A percentile compares a stretch with the other conserved stretches of the same genome.
Evolutionary conservation across 1,140 invertebrate genomes (phyloP).

Genomic region (Sesamia nonagrioides): DNA sequence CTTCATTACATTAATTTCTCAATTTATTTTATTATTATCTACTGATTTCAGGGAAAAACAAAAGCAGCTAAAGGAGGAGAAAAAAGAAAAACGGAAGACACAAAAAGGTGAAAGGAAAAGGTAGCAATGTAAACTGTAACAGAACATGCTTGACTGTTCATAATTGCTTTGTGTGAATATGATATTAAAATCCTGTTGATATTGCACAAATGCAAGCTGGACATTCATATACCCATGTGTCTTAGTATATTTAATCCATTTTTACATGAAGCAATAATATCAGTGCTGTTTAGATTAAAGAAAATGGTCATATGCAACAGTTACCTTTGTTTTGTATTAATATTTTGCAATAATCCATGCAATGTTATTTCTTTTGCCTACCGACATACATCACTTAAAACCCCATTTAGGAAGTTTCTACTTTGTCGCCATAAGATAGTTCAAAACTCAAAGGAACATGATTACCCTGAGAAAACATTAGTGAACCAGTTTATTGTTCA

Average conservation of each 20-base stretch:
- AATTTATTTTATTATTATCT: slow-evolving; percentile 19
- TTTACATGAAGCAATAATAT: slow-evolving; percentile 35
- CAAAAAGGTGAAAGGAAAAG: slow-evolving; percentile 94
- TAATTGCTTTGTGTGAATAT: slow-evolving; percentile 49
- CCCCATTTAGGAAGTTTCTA: neutral
- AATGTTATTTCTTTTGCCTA: neutral
- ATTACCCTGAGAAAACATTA: no score
- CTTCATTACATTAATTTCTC: neutral
- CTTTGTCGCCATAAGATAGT: no score
- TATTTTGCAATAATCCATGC: neutral
- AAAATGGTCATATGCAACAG: slow-evolving; percentile 31
- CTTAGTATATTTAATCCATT: slow-evolving; percentile 38
- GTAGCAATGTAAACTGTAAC: slow-evolving; percentile 88
- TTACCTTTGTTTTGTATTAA: slow-evolving; percentile 1
- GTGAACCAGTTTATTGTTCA: no score
- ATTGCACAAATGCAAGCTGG: slow-evolving; percentile 46
- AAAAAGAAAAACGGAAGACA: slow-evolving; percentile 96
- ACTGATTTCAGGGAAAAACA: slow-evolving; percentile 92
- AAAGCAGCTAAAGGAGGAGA: slow-evolving; percentile 94
- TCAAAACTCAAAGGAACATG: no score
- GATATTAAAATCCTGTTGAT: slow-evolving; percentile 35
- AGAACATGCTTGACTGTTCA: slow-evolving; percentile 46
- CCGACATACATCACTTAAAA: neutral
- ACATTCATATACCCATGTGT: slow-evolving; percentile 45
- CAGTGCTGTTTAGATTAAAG: slow-evolving; percentile 7